Conservation (phyloP, 2,888 invertebrate species). For the Falcaria lacertinaria region DNA sequence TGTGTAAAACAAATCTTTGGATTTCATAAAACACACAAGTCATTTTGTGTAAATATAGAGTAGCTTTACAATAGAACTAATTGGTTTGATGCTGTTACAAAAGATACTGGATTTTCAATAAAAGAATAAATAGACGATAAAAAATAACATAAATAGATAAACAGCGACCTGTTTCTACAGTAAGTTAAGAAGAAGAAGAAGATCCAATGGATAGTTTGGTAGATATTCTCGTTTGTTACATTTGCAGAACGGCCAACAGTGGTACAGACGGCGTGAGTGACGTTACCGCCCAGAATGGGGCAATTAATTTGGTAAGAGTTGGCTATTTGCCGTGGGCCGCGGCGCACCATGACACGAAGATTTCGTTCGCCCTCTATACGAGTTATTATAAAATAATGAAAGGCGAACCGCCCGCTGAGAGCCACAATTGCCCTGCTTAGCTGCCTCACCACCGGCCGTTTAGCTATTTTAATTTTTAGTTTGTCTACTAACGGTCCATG, state of each 20-base stretch:
- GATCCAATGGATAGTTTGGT: too few relatives aligned
- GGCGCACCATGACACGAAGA: constrained; percentile 65
- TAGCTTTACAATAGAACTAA: background rate
- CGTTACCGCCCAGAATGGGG: constrained; percentile 69
- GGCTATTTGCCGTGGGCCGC: constrained; percentile 51
- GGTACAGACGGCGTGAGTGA: constrained; percentile 45
- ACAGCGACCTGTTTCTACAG: too few relatives aligned
- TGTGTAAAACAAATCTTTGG: background rate
- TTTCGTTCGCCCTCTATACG: constrained; percentile 64
- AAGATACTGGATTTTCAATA: too few relatives aligned
- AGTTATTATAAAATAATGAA: constrained; percentile 80
- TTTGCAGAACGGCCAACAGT: constrained; percentile 46
- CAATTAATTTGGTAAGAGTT: constrained; percentile 74
- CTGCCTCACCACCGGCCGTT: constrained; percentile 68
- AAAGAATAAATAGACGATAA: too few relatives aligned
- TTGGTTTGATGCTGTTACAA: too few relatives aligned
- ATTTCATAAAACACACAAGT: background rate
- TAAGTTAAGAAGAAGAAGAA: too few relatives aligned
- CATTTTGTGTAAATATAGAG: background rate
- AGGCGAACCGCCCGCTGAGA: constrained; percentile 74
- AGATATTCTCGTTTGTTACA: background rate
- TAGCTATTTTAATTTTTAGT: constrained; percentile 79
- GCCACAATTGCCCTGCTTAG: constrained; percentile 77
- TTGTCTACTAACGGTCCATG: constrained; percentile 72
- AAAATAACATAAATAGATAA: too few relatives aligned